These are phyloP conservation scores for Plecotus auritus DNA, from an alignment of 2,113 vertebrate species.

Conservation along the genomic window DNA sequence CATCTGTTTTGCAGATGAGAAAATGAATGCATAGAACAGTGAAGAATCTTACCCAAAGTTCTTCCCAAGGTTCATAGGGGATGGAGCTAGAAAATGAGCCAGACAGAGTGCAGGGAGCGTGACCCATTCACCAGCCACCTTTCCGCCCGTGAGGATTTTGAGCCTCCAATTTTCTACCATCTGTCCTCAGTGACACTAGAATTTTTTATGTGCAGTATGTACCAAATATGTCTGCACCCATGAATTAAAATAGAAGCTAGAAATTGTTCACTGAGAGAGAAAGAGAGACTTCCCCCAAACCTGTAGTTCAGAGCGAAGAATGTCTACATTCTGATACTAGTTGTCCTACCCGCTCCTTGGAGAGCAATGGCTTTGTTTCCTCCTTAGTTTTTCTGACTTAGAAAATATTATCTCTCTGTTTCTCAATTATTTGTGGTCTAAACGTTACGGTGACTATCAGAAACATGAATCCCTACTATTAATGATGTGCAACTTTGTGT, in stretches of 20 bases:
- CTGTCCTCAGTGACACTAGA: background rate
- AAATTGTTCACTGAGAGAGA: background rate
- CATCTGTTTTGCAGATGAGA: background rate
- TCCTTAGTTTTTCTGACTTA: background rate
- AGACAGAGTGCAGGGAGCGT: fast-evolving
- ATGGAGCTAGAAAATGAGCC: background rate
- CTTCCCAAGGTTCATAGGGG: background rate
- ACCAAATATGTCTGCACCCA: background rate
- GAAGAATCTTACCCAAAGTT: background rate
- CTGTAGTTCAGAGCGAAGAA: background rate
- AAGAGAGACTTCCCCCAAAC: background rate
- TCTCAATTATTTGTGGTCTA: background rate
- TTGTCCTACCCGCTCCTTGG: background rate
- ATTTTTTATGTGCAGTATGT: background rate
- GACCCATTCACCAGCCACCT: background rate
- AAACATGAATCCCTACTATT: background rate
- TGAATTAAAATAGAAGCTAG: background rate
- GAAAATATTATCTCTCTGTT: background rate
- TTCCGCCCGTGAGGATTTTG: background rate
- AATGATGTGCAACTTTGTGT: background rate
- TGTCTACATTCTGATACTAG: background rate
- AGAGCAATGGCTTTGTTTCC: background rate
- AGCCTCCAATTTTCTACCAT: background rate
- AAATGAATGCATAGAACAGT: background rate
- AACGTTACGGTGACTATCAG: background rate